phyloP scores from a whole-genome alignment of 2,888 invertebrate species.

The Adineta ricciae region DNA sequence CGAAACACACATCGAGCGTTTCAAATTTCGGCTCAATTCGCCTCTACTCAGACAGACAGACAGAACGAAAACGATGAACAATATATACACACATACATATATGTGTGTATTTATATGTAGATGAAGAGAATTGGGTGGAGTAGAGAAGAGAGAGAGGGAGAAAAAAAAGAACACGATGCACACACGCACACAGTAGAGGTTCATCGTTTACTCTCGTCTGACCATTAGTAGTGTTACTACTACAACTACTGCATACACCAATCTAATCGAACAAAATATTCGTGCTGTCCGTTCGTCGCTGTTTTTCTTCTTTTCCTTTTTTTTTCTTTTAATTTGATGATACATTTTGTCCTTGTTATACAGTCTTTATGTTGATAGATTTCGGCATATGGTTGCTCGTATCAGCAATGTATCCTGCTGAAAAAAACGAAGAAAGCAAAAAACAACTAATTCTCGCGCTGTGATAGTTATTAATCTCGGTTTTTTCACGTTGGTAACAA shows the following conservation, averaged over 20 bases:
- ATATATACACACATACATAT: neutral
- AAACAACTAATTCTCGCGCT: neutral
- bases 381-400: neutral
- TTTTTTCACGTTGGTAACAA: neutral
- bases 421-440: neutral
- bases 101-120: too few species aligned
- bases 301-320: neutral
- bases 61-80: slow-evolving; percentile 12
- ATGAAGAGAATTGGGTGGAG: neutral
- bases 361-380: neutral
- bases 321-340: neutral
- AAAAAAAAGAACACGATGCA: neutral
- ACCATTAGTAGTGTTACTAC: neutral
- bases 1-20: neutral
- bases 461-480: neutral
- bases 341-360: neutral
- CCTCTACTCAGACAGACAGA: neutral
- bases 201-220: slow-evolving; percentile 15
- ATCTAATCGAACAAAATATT: neutral
- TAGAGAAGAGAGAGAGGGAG: neutral
- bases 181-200: neutral
- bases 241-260: neutral
- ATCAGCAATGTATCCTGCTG: neutral
- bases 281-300: neutral
- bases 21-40: neutral